A percentile compares a stretch with the other conserved stretches of the same genome.
phyloP scores from a whole-genome alignment of 1,140 invertebrate species.

The Batillaria attramentaria region DNA sequence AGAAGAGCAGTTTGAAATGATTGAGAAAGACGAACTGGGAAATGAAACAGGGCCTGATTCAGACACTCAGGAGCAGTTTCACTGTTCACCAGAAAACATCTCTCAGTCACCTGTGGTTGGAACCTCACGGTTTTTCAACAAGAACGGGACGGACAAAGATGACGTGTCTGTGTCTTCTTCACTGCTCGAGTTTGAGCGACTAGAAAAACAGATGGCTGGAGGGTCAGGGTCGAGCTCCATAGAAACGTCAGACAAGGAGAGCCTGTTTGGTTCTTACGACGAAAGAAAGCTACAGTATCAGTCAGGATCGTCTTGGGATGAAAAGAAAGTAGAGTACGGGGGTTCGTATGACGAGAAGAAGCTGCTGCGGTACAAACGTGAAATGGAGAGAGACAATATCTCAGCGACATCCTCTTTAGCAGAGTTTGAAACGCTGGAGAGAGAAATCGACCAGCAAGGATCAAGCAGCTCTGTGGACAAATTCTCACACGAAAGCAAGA shows the following conservation, averaged over 20 bases:
- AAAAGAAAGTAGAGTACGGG: conserved; percentile 29
- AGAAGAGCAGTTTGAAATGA: conserved; percentile 66
- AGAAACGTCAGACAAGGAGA: conserved; percentile 57
- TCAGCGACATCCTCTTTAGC: conserved; percentile 93
- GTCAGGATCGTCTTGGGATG: conserved; percentile 20
- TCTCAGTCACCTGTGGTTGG: conserved; percentile 54
- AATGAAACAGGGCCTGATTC: conserved; percentile 51
- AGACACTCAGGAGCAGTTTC: conserved; percentile 28
- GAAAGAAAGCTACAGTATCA: conserved; percentile 51
- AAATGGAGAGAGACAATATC: conserved; percentile 88
- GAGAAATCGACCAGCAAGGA: conserved; percentile 81
- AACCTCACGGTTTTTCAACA: conserved; percentile 41
- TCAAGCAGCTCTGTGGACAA: conserved; percentile 69
- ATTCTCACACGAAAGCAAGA: conserved; percentile 55
- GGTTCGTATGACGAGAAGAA: conserved; percentile 40
- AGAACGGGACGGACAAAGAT: conserved; percentile 71
- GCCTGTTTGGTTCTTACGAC: conserved; percentile 51
- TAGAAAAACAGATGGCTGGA: conserved; percentile 70
- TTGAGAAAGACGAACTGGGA: conserved; percentile 65
- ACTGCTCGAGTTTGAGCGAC: conserved; percentile 72
- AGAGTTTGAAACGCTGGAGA: conserved; percentile 94
- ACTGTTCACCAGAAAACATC: conserved; percentile 14
- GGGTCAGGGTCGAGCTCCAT: conserved; percentile 62
- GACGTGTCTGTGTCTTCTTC: conserved; percentile 72
- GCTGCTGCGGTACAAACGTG: conserved; percentile 69